Percentiles rank a stretch among this genome's conserved stretches.
phyloP scores from a whole-genome alignment of 2,113 vertebrate genomes.

The Menidia beryllina region DNA sequence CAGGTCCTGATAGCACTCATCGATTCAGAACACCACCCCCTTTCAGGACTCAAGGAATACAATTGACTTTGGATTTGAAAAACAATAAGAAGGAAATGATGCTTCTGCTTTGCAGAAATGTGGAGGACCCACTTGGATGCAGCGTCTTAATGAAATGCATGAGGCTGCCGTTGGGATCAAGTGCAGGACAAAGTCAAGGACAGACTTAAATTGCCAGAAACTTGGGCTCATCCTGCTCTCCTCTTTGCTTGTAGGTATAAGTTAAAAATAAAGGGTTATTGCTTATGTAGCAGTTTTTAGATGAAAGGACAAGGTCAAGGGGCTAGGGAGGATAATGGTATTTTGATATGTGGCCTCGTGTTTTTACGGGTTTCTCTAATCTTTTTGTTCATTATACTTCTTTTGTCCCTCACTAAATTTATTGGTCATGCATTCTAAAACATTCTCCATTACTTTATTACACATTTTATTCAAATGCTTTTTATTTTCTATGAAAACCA shows the following conservation, averaged over 20 bases:
- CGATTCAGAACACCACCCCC: constrained; percentile 30
- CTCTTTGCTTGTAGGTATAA: constrained; percentile 10
- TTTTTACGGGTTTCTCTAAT: constrained; percentile 33
- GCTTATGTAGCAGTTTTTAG: constrained; percentile 1
- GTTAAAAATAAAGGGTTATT: constrained; percentile 25
- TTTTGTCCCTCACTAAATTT: not conserved
- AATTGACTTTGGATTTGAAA: constrained; percentile 21
- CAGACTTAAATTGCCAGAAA: constrained; percentile 24
- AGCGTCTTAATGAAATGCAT: constrained; percentile 3
- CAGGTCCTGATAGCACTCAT: constrained; percentile 32
- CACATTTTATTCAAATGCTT: too few relatives aligned
- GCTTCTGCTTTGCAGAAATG: constrained; percentile 25
- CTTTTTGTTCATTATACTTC: constrained; percentile 7
- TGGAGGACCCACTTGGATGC: constrained; percentile 13
- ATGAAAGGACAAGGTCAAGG: constrained; percentile 5
- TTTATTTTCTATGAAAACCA: too few relatives aligned
- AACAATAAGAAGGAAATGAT: constrained; percentile 37
- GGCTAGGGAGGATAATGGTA: constrained; percentile 10
- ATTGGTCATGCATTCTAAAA: not conserved
- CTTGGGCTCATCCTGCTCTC: constrained; percentile 11
- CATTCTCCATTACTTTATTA: too few relatives aligned
- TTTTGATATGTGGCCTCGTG: constrained; percentile 25
- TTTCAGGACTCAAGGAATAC: constrained; percentile 32
- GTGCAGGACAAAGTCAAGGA: constrained; percentile 33
- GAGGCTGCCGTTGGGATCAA: constrained; percentile 16